Percentiles rank a stretch among this genome's conserved stretches.
phyloP scores from a whole-genome alignment of 2,113 vertebrate genomes.

The Micronycteris hirsuta region DNA sequence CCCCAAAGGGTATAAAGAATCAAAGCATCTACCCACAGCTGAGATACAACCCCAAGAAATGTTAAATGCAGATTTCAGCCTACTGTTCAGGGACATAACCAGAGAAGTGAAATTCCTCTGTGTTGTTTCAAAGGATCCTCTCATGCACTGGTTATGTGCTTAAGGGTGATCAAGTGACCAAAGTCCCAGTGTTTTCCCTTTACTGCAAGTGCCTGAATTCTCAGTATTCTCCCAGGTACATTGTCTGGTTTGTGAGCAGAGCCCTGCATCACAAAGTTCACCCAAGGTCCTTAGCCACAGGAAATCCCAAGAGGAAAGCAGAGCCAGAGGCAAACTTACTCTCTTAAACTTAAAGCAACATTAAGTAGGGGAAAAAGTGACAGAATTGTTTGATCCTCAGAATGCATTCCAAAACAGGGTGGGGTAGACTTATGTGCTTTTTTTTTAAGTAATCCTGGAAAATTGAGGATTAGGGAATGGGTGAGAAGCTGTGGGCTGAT shows the following conservation, averaged over 20 bases:
- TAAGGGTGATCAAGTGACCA: neutral
- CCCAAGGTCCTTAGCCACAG: neutral
- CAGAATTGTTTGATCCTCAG: neutral
- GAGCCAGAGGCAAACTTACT: neutral
- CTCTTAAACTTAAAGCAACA: slow-evolving; percentile 18
- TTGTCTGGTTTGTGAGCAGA: neutral
- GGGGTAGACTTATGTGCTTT: neutral
- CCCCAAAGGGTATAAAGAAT: slow-evolving; percentile 9
- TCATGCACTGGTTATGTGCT: neutral
- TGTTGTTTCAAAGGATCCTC: neutral
- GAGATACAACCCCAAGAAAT: neutral
- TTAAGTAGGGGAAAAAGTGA: neutral
- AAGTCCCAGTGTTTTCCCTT: neutral
- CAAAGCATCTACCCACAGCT: neutral
- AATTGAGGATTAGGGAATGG: neutral
- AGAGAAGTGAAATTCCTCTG: neutral
- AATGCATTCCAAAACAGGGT: neutral
- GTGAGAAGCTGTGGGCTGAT: neutral
- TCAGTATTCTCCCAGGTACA: neutral
- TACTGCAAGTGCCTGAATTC: neutral
- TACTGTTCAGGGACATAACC: neutral
- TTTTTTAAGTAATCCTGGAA: neutral
- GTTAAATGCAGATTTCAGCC: neutral
- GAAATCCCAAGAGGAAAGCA: neutral
- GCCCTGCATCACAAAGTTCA: neutral